Conservation (phyloP, 2,888 invertebrate genomes). For the Lottia scabra region DNA sequence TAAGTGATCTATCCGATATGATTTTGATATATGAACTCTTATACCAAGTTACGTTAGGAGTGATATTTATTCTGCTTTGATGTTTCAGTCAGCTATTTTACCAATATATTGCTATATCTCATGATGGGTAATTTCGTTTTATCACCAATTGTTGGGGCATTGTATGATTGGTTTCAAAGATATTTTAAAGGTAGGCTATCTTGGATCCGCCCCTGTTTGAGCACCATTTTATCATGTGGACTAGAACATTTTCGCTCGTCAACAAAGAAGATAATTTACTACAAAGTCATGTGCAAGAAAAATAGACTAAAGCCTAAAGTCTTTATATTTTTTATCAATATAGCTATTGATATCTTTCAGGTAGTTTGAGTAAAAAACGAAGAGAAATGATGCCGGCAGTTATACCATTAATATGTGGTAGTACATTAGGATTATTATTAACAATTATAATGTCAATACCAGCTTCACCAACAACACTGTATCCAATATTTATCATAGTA, state of each 20-base stretch:
- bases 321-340: no score
- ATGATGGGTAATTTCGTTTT: conserved; percentile 49
- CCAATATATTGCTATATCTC: conserved; percentile 46
- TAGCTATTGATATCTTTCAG: conserved; percentile 28
- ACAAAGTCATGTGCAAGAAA: no score
- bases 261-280: no score
- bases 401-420: conserved; percentile 40
- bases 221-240: no score
- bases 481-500: conserved; percentile 37
- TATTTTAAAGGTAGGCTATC: conserved; percentile 26
- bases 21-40: no score
- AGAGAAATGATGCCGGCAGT: conserved; percentile 46
- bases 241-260: no score
- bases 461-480: not conserved
- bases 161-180: conserved; percentile 46
- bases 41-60: no score
- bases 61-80: not conserved
- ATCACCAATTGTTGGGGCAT: conserved; percentile 46
- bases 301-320: no score
- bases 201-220: no score
- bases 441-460: conserved; percentile 38
- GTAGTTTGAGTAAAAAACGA: conserved; percentile 29
- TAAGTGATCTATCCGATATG: no score
- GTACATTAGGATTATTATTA: conserved; percentile 34
- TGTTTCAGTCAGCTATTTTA: conserved; percentile 53